A percentile compares a stretch with the other conserved stretches of the same genome.
These are phyloP conservation scores for Helicoverpa zea DNA, from an alignment of 1,140 invertebrate genomes.

Conservation along the genomic window DNA sequence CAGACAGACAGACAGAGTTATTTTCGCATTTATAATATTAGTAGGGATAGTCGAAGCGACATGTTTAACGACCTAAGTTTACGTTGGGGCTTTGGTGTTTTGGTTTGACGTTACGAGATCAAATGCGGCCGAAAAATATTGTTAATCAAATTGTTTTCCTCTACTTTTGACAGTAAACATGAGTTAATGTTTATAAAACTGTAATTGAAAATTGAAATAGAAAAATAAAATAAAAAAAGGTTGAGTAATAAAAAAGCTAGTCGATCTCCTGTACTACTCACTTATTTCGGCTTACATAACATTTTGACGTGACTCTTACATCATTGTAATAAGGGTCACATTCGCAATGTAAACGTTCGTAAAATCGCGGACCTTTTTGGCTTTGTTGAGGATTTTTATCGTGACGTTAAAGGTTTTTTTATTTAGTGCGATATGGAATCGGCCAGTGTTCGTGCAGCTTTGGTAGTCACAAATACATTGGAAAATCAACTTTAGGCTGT, in stretches of 20 bases:
- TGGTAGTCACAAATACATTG: background rate
- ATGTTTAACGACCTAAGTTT: too few species aligned
- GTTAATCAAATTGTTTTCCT: too few species aligned
- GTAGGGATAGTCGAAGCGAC: too few species aligned
- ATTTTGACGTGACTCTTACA: constrained; percentile 42
- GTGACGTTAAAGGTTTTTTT: constrained; percentile 61
- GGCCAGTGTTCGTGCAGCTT: constrained; percentile 12
- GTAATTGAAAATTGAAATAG: background rate
- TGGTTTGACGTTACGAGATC: too few species aligned
- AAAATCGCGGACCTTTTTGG: constrained; percentile 53
- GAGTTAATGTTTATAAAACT: background rate
- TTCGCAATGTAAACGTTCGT: constrained; percentile 33
- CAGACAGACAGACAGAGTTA: too few species aligned
- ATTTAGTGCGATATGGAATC: constrained; percentile 57
- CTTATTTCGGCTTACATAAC: constrained; percentile 46
- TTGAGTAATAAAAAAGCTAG: constrained; percentile 8
- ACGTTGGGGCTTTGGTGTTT: too few species aligned
- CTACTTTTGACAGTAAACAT: too few species aligned
- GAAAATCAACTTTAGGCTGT: constrained; percentile 7
- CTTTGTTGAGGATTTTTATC: constrained; percentile 62
- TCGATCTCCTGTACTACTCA: constrained; percentile 29
- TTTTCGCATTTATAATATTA: too few species aligned
- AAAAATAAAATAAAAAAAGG: constrained; percentile 1
- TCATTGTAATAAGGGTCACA: constrained; percentile 50
- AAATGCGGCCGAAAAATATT: too few species aligned